Evolutionary conservation across 2,888 invertebrate species (phyloP).

Genomic region (Tenodera sinensis): DNA sequence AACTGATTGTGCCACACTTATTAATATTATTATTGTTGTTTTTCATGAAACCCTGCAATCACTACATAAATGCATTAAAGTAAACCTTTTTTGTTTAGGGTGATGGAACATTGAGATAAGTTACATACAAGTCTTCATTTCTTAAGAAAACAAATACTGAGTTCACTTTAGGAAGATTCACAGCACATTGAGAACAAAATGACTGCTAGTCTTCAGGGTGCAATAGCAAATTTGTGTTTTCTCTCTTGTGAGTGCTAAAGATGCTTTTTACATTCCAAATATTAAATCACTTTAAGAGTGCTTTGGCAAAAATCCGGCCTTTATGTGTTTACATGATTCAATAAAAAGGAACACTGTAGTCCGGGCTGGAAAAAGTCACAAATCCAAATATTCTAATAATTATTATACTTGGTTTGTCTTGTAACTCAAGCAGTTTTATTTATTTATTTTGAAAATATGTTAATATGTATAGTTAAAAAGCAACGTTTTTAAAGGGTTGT

Average conservation of each 20-base stretch:
- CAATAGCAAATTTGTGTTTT: neutral
- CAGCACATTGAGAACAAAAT: neutral
- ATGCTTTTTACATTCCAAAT: neutral
- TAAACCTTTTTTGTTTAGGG: neutral
- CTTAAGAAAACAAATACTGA: neutral
- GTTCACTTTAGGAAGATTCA: neutral
- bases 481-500: neutral
- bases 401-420: neutral
- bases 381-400: neutral
- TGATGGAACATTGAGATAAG: neutral
- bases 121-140: neutral
- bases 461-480: neutral
- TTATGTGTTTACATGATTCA: neutral
- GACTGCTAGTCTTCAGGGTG: neutral
- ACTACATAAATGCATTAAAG: neutral
- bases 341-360: conserved; percentile 19
- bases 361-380: conserved; percentile 13
- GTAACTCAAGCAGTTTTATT: neutral
- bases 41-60: neutral
- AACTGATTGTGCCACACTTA: conserved; percentile 32
- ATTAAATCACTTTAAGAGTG: neutral
- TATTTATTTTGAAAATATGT: neutral
- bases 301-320: too few relatives aligned
- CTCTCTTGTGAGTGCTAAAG: neutral
- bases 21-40: conserved; percentile 11